These are phyloP conservation scores for Drosophila nikananu DNA, from an alignment of 1,140 invertebrate species.

Conservation along the genomic window DNA sequence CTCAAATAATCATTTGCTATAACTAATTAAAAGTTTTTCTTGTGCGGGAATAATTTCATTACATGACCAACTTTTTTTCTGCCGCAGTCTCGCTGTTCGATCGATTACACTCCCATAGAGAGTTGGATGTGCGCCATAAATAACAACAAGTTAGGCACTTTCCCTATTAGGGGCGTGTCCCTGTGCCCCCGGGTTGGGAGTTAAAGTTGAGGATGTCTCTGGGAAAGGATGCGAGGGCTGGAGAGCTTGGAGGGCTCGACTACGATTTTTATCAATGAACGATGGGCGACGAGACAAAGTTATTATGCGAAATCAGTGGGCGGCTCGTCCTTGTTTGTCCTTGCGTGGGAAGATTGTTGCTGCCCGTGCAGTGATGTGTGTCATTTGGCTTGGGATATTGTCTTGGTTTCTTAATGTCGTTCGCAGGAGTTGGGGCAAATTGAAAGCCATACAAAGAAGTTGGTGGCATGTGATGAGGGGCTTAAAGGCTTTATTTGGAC, in stretches of 20 bases:
- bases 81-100: slow-evolving; percentile 20
- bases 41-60: slow-evolving; percentile 58
- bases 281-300: slow-evolving; percentile 52
- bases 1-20: slow-evolving; percentile 70
- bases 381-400: slow-evolving; percentile 13
- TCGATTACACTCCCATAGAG: slow-evolving; percentile 24
- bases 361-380: slow-evolving; percentile 15
- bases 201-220: slow-evolving; percentile 13
- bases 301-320: slow-evolving; percentile 45
- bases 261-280: slow-evolving; percentile 75
- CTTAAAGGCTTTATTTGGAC: slow-evolving; percentile 4
- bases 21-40: slow-evolving; percentile 75
- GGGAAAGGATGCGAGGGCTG: slow-evolving; percentile 7
- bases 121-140: slow-evolving; percentile 28
- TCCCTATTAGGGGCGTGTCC: slow-evolving; percentile 23
- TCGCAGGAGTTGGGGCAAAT: background rate
- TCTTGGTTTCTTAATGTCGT: background rate
- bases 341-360: slow-evolving; percentile 47
- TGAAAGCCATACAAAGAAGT: background rate
- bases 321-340: slow-evolving; percentile 11
- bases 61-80: slow-evolving; percentile 46
- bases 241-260: slow-evolving; percentile 6
- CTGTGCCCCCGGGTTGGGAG: slow-evolving; percentile 2
- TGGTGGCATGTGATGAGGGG: slow-evolving; percentile 4
- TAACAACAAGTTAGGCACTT: slow-evolving; percentile 47